phyloP scores from a whole-genome alignment of 2,888 invertebrate species.

The Malacosoma neustria region DNA sequence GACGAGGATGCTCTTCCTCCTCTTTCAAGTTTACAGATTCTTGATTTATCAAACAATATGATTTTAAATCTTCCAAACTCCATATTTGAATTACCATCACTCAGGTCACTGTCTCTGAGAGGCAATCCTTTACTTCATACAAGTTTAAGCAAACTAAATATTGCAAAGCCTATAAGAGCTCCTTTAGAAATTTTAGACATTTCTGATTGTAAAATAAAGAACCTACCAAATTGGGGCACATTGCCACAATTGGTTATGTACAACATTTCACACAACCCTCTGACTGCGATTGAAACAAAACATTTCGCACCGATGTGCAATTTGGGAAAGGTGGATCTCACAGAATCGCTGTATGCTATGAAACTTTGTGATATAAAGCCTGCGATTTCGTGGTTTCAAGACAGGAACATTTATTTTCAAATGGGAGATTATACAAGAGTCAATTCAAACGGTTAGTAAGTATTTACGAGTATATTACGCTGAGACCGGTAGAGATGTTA shows the following conservation, averaged over 20 bases:
- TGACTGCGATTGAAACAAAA: conserved; percentile 54
- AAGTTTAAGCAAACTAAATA: conserved; percentile 38
- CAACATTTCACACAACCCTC: conserved; percentile 77
- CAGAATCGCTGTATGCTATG: conserved; percentile 40
- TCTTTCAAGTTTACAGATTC: conserved; percentile 62
- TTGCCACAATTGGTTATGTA: conserved; percentile 74
- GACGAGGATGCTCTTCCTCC: conserved; percentile 68
- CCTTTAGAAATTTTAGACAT: conserved; percentile 76
- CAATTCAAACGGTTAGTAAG: conserved; percentile 43
- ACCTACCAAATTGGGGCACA: conserved; percentile 76
- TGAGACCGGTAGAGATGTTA: not conserved
- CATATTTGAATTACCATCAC: conserved; percentile 71
- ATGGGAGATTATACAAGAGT: conserved; percentile 48
- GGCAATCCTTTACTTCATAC: conserved; percentile 64
- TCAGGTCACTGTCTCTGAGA: conserved; percentile 77
- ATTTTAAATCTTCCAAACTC: conserved; percentile 61
- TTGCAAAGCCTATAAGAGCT: conserved; percentile 71
- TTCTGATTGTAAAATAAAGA: conserved; percentile 73
- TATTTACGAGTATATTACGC: not conserved
- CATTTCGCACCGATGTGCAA: conserved; percentile 78
- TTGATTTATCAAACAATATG: conserved; percentile 74
- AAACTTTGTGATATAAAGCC: conserved; percentile 41
- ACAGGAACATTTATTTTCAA: conserved; percentile 38
- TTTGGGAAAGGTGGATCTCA: conserved; percentile 71
- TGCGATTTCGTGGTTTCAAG: conserved; percentile 51